Conservation (phyloP, 2,888 invertebrate genomes). For the Xanthorhoe designata region DNA sequence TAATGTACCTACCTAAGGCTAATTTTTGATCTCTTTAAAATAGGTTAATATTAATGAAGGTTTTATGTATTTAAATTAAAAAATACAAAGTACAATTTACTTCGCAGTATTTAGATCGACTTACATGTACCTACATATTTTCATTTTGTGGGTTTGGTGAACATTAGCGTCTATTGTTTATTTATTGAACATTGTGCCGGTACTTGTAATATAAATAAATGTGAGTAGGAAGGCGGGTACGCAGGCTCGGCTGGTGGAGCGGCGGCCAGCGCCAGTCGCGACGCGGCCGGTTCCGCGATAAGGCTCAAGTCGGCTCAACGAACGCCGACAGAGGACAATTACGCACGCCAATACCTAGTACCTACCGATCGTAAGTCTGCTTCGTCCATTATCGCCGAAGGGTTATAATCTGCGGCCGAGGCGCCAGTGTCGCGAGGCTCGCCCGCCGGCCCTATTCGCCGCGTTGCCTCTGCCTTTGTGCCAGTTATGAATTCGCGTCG, state of each 20-base stretch:
- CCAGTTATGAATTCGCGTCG: slow-evolving; percentile 50
- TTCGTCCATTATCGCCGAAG: slow-evolving; percentile 72
- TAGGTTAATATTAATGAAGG: too few species aligned
- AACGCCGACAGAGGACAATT: slow-evolving; percentile 61
- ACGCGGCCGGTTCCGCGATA: slow-evolving; percentile 68
- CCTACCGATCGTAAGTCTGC: slow-evolving; percentile 66
- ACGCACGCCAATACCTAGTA: slow-evolving; percentile 52
- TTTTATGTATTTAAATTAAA: background rate
- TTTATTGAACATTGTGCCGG: slow-evolving; percentile 69
- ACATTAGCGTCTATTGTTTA: slow-evolving; percentile 63
- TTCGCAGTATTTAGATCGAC: background rate
- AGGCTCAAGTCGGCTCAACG: slow-evolving; percentile 50
- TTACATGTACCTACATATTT: slow-evolving; percentile 4
- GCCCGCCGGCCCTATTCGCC: slow-evolving; percentile 12
- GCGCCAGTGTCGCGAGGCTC: slow-evolving; percentile 46
- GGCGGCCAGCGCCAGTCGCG: slow-evolving; percentile 60
- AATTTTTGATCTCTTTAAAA: background rate
- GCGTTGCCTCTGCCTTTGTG: slow-evolving; percentile 38
- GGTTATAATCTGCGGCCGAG: slow-evolving; percentile 68
- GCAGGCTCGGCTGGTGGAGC: slow-evolving; percentile 60
- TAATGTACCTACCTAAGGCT: background rate
- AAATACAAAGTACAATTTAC: background rate
- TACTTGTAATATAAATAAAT: slow-evolving; percentile 61
- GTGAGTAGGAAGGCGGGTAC: slow-evolving; percentile 61
- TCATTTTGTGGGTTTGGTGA: slow-evolving; percentile 10